Base-by-base conservation (phyloP, 2,797 vertebrate genomes). In the Apogon hyalosoma region DNA sequence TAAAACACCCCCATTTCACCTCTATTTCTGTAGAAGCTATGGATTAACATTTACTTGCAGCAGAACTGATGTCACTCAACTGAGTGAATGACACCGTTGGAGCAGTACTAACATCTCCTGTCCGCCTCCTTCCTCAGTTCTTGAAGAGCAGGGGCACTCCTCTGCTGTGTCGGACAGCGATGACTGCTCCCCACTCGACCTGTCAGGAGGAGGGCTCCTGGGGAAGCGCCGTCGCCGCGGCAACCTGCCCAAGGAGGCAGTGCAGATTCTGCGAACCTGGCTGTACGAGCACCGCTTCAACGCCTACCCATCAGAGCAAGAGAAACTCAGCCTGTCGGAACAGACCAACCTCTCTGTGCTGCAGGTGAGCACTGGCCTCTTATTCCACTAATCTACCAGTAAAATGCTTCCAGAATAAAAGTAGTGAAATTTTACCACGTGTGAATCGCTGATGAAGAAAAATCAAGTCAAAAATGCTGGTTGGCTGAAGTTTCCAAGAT, bases 201-300 rank as follows among this genome's bases (percentile, higher is more conserved):
- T 94, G 70, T 94, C 93, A 2, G 91, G 90, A 3, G 91, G 83
- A 54, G 89, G 87, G 5, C 87, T 92, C 64, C 66, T 91, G 0
- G 90, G 86, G 71, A 98, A 99, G 89, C 96, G 96, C 54, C 97
- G 97, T 80, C 95, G 97, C 65, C 93, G 97, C 18, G 96, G 96
- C 63, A 99, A 99, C 76, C 94, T 99, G 49, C 98, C 98, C 18
- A 98, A 98, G 82, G 97, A 97, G 82, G 95, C 97, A 0, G 98
- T 98, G 78, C 95, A 97, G 89, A 96, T 97, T 73, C 95, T 99
- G 11, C 92, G 96, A n/a, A 95, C 94, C 88, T 99, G 98, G 98
- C 92, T 99, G 45, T 98, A 97, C 1, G 92, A 98, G 66, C 96
- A 99, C 69, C 95, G 97, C 66, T 97, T 96, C 90, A 98, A 98